Conservation (phyloP, 2,113 vertebrate genomes). For the Lontra canadensis region DNA sequence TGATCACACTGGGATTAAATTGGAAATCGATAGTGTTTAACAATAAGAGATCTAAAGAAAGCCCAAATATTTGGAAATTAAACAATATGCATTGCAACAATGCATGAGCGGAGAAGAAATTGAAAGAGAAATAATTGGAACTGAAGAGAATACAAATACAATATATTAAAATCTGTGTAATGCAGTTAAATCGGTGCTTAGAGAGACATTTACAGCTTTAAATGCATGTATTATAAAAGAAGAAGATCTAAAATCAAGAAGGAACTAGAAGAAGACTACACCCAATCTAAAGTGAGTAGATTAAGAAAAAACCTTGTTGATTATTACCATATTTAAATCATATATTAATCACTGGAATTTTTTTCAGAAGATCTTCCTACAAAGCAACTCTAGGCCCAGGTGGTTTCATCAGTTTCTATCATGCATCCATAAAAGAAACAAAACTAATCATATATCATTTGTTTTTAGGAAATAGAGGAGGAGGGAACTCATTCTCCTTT, state of each 20-base stretch:
- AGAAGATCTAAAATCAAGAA: constrained; percentile 38
- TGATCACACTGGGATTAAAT: neutral
- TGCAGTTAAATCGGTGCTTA: neutral
- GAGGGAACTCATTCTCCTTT: neutral
- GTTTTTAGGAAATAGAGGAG: neutral
- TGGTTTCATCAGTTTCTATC: neutral
- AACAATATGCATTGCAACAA: neutral
- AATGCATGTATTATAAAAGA: neutral
- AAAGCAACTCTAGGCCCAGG: neutral
- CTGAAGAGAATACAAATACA: neutral
- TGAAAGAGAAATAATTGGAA: constrained; percentile 30
- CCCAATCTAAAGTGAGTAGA: neutral
- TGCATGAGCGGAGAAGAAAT: neutral
- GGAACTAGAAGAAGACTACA: neutral
- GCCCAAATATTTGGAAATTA: neutral
- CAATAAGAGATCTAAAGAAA: neutral
- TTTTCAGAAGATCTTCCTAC: neutral
- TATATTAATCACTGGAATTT: neutral
- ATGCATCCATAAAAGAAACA: neutral
- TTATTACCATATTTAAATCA: neutral
- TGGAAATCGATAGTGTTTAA: neutral
- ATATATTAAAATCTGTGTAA: neutral
- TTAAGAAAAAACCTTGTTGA: neutral
- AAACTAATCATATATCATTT: neutral
- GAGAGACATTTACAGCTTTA: neutral